phyloP scores from a whole-genome alignment of 1,140 invertebrate species.

The Phymorhynchus buccinoides region DNA sequence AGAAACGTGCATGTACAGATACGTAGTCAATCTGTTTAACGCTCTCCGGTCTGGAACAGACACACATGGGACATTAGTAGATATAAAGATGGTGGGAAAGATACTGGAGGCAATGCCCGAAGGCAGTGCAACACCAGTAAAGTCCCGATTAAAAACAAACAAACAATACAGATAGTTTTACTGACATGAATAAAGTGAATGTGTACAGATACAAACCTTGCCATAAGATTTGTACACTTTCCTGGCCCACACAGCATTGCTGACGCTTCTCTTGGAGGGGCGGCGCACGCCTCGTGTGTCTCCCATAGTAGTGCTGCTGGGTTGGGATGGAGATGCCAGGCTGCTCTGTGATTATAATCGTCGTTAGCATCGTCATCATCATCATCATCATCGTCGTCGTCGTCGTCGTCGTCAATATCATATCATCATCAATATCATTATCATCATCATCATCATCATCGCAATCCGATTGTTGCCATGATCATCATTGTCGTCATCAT shows the following conservation, averaged over 20 bases:
- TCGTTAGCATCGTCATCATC: neutral
- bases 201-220: neutral
- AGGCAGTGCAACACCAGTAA: too few species aligned
- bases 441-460: constrained; percentile 3
- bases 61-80: too few species aligned
- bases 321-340: neutral
- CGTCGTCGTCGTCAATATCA: neutral
- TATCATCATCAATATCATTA: neutral
- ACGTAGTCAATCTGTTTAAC: too few species aligned
- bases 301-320: neutral
- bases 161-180: too few species aligned
- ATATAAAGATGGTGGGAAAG: too few species aligned
- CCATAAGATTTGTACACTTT: neutral
- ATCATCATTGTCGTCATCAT: neutral
- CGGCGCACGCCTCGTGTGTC: neutral
- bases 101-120: too few species aligned
- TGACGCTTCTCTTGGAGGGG: neutral
- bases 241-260: neutral
- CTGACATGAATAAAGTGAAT: too few species aligned
- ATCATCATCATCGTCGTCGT: neutral
- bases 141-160: too few species aligned
- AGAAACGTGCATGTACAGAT: too few species aligned
- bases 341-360: neutral
- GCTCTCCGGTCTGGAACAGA: too few species aligned
- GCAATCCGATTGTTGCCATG: too few species aligned